These are phyloP conservation scores for Cryptus viduatorius DNA, from an alignment of 2,888 invertebrate species.

Conservation along the genomic window DNA sequence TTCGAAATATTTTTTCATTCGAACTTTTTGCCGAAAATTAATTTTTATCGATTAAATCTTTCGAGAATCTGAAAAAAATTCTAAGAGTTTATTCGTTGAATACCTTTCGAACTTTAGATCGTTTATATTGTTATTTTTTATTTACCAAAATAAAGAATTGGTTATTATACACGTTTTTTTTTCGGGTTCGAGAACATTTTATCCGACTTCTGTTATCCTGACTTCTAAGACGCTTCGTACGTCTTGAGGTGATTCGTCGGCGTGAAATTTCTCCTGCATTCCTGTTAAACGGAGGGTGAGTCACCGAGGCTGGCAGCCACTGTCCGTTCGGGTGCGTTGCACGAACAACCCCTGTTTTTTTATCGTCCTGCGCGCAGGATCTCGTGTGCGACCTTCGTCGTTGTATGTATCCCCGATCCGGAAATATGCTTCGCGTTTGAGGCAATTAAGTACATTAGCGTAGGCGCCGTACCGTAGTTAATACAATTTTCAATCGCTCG, in stretches of 20 bases:
- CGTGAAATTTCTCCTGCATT: slow-evolving; percentile 52
- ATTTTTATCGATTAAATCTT: too few species aligned
- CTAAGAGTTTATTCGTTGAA: neutral
- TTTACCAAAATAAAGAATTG: neutral
- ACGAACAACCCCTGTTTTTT: slow-evolving; percentile 51
- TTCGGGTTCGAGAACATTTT: neutral
- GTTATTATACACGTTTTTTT: neutral
- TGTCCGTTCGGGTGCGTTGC: slow-evolving; percentile 55
- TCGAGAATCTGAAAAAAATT: neutral
- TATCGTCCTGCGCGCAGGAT: slow-evolving; percentile 61
- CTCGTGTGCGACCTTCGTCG: slow-evolving; percentile 68
- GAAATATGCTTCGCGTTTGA: slow-evolving; percentile 84
- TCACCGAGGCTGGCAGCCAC: slow-evolving; percentile 69
- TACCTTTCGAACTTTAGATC: neutral
- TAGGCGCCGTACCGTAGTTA: slow-evolving; percentile 68
- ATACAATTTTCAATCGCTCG: slow-evolving; percentile 55
- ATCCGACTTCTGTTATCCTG: slow-evolving; percentile 67
- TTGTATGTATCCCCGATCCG: slow-evolving; percentile 79
- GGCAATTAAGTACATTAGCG: slow-evolving; percentile 82
- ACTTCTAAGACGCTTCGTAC: slow-evolving; percentile 54
- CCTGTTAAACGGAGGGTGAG: slow-evolving; percentile 75
- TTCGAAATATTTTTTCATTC: too few species aligned
- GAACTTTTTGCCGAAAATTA: too few species aligned
- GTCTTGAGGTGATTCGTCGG: slow-evolving; percentile 58
- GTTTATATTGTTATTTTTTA: neutral